Conservation (phyloP, 2,797 vertebrate species). For the Picus viridis region DNA sequence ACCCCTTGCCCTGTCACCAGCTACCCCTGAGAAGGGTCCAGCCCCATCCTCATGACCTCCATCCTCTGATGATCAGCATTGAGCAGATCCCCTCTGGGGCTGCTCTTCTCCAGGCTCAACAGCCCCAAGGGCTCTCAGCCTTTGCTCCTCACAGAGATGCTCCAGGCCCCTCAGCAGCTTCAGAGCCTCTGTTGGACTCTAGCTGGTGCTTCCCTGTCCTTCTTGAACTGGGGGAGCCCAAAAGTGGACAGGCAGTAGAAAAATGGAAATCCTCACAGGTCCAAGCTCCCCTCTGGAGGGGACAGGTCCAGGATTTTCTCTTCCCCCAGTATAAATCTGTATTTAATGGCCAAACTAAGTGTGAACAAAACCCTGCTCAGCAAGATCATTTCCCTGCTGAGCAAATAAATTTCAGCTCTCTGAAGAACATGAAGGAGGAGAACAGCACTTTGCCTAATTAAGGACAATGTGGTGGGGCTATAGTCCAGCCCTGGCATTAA, state of each 20-base stretch:
- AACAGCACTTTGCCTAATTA: constrained; percentile 41
- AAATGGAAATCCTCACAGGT: background rate
- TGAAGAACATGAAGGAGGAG: background rate
- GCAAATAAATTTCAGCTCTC: constrained; percentile 29
- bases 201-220: too few species aligned
- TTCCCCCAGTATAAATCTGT: constrained; percentile 10
- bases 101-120: too few species aligned
- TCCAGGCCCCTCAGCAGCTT: too few species aligned
- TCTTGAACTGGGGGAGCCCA: too few species aligned
- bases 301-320: background rate
- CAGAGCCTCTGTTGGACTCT: too few species aligned
- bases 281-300: background rate
- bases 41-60: too few species aligned
- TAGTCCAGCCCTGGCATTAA: background rate
- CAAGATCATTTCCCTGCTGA: constrained; percentile 12
- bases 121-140: too few species aligned
- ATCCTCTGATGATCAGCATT: too few species aligned
- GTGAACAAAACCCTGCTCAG: background rate
- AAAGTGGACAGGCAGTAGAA: background rate
- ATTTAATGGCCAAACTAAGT: background rate
- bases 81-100: too few species aligned
- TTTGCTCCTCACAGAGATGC: too few species aligned
- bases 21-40: too few species aligned
- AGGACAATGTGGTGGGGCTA: constrained; percentile 25
- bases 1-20: too few species aligned